Evolutionary conservation across 2,888 invertebrate species (phyloP).

Genomic region (Pristionchus mayeri): DNA sequence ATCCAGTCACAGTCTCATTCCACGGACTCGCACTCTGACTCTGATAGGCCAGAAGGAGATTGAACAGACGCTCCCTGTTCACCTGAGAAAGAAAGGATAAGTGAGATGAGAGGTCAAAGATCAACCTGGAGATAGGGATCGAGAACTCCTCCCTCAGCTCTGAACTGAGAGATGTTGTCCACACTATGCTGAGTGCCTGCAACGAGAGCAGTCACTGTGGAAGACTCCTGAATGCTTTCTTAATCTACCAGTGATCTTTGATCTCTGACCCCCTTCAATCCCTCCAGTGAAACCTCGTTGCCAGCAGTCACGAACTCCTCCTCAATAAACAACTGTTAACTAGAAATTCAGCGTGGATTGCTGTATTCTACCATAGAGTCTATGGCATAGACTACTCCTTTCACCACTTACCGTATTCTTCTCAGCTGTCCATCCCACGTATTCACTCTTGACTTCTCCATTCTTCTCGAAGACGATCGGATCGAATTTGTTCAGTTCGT

Average conservation of each 20-base stretch:
- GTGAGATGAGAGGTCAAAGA: conserved; percentile 30
- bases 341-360: no score
- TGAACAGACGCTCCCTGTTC: conserved; percentile 37
- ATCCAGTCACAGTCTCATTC: conserved; percentile 38
- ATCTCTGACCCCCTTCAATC: neutral
- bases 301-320: neutral
- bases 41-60: conserved; percentile 31
- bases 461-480: conserved; percentile 16
- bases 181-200: neutral
- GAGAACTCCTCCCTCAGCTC: conserved; percentile 24
- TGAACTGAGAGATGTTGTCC: conserved; percentile 10
- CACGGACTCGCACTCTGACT: neutral
- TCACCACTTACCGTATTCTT: neutral
- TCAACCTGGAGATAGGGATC: conserved; percentile 31
- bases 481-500: conserved; percentile 34
- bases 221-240: neutral
- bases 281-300: neutral
- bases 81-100: conserved; percentile 35
- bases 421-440: neutral
- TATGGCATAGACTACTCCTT: neutral
- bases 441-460: conserved; percentile 33
- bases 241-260: neutral
- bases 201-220: neutral
- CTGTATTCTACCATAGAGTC: no score
- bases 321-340: neutral